A percentile compares a stretch with the other conserved stretches of the same genome.
These are phyloP conservation scores for Sebastes minor DNA, from an alignment of 2,797 vertebrate genomes.

Conservation along the genomic window DNA sequence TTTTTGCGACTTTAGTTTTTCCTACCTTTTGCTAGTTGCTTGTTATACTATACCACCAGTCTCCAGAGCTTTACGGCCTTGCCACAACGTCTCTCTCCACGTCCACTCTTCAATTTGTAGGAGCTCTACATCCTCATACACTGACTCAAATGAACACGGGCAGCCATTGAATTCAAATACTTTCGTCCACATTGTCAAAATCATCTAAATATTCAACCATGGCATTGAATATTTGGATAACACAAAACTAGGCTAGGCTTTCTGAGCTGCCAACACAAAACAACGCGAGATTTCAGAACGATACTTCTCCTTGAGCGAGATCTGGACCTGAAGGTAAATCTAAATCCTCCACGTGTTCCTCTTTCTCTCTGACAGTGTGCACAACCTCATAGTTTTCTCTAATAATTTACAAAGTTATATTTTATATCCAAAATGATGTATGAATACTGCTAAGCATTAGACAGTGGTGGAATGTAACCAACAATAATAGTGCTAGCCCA, in stretches of 20 bases:
- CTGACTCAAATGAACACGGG: no score
- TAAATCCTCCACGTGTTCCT: no score
- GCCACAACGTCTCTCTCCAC: no score
- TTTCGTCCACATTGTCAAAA: not conserved
- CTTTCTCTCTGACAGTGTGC: not conserved
- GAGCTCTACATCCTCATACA: not conserved
- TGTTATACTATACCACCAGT: no score
- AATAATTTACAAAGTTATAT: not conserved
- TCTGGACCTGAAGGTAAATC: no score
- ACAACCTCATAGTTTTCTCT: not conserved
- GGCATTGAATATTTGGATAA: not conserved
- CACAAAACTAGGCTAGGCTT: not conserved
- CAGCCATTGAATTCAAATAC: no score
- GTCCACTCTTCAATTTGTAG: not conserved
- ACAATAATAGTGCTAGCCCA: no score
- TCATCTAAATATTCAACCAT: not conserved
- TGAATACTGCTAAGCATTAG: no score
- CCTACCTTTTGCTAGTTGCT: not conserved
- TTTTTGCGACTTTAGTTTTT: not conserved
- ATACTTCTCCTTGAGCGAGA: not conserved
- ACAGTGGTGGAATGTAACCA: no score
- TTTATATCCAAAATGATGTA: not conserved
- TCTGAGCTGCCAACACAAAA: no score
- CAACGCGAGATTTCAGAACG: not conserved
- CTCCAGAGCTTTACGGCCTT: no score